Base-by-base conservation (phyloP, 1,140 invertebrate species). In the Zaprionus lachaisei region DNA sequence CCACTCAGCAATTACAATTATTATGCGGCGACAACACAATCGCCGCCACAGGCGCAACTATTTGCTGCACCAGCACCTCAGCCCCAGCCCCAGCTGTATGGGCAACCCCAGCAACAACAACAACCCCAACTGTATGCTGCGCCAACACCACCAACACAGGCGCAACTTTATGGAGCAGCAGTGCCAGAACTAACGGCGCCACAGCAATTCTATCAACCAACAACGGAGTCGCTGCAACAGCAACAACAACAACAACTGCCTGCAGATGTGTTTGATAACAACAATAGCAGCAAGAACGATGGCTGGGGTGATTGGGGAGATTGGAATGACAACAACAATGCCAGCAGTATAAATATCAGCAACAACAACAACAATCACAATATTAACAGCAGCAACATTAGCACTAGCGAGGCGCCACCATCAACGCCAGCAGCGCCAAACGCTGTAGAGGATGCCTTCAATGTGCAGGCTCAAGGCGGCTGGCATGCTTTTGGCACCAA, bases 301-400 rank as follows among this genome's bases (percentile, higher is more conserved):
- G 92, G 92, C 28, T 93, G 92, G 92, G 92, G 78, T 55, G 92
- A 93, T 73, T 93, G 92, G 92, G 92, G 79, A 5, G 85, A 93
- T 67, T 93, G 92, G 92, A 93, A 91, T 73, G 92, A 93, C 28
- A 90, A 63, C 38, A 62, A 28, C 62, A 67, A 75, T 47, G 63
- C 72, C 58, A 74, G 58, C 58, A 74, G 58, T 14, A 71, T 28
- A 20, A 82, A 44, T 41, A 67, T 28, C 66, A 71, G 62, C 55
- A 81, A 56, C 44, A 68, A 26, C 49, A 76, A 58, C 24, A 77
- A 26, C 44, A 65, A 17, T 37, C 56, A 11, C 28, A 57, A 17
- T 20, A 70, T 63, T 11, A 72, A 14, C 31, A 83, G 64, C 51
- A 67, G 17, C 66, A 68, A 62, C 49, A 67, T 17, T 47, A 70